A percentile compares a stretch with the other conserved stretches of the same genome.
Evolutionary conservation across 1,140 invertebrate species (phyloP).

Genomic region (Aphelenchoides besseyi): DNA sequence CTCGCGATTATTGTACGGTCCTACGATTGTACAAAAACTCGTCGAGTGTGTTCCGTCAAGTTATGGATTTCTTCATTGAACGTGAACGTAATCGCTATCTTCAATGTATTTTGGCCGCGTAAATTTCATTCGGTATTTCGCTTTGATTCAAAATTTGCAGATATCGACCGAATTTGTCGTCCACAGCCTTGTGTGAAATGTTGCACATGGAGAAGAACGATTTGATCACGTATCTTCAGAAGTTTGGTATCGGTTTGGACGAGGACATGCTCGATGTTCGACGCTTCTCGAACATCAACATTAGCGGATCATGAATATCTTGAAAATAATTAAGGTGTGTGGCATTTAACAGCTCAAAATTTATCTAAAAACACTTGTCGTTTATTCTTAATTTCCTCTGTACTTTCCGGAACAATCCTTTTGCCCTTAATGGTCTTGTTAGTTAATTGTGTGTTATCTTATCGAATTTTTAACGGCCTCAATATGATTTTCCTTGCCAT

Average conservation of each 20-base stretch:
- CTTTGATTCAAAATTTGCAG: background rate
- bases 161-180: conserved; percentile 18
- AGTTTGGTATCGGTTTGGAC: conserved; percentile 7
- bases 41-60: background rate
- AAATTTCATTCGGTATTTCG: background rate
- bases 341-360: too few species aligned
- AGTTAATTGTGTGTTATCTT: too few species aligned
- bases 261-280: background rate
- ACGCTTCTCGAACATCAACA: background rate
- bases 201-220: background rate
- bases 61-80: conserved; percentile 16
- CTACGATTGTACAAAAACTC: background rate
- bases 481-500: too few species aligned
- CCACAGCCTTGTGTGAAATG: background rate
- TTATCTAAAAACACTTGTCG: too few species aligned
- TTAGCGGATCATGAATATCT: too few species aligned
- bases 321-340: too few species aligned
- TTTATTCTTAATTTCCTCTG: too few species aligned
- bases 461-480: too few species aligned
- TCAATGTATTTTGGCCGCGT: conserved; percentile 8
- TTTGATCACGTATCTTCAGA: background rate
- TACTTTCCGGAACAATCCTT: too few species aligned
- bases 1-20: background rate
- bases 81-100: conserved; percentile 15
- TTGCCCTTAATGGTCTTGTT: too few species aligned